Percentiles rank a stretch among this genome's conserved stretches.
Conservation (phyloP, 2,797 vertebrate species). For the Heliangelus exortis region DNA sequence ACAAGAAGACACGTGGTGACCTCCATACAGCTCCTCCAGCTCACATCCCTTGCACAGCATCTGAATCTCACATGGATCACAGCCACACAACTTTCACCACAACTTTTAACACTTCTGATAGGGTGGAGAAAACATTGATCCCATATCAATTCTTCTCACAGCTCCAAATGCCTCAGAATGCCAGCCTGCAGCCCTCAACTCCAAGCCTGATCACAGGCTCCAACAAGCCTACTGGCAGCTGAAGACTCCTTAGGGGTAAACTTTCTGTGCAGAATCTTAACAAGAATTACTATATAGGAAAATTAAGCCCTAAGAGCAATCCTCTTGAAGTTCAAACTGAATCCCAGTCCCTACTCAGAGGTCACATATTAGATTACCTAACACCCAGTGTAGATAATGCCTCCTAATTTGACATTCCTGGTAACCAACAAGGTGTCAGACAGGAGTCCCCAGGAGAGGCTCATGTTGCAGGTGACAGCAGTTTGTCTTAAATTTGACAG, state of each 20-base stretch:
- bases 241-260: neutral
- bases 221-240: neutral
- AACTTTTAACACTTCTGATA: neutral
- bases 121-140: neutral
- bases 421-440: neutral
- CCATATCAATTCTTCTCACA: neutral
- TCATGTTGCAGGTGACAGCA: neutral
- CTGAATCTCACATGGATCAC: neutral
- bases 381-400: neutral
- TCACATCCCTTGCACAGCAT: neutral
- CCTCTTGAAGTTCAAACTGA: neutral
- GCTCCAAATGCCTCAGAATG: neutral
- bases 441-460: neutral
- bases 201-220: neutral
- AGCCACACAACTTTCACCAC: neutral
- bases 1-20: fast-evolving
- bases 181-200: neutral
- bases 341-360: neutral
- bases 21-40: neutral
- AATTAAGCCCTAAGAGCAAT: neutral
- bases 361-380: neutral
- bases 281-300: neutral
- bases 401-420: neutral
- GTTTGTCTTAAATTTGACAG: neutral
- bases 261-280: neutral